Evolutionary conservation across 2,113 vertebrate species (phyloP).

Genomic region (Calyptommatus sinebrachiatus): DNA sequence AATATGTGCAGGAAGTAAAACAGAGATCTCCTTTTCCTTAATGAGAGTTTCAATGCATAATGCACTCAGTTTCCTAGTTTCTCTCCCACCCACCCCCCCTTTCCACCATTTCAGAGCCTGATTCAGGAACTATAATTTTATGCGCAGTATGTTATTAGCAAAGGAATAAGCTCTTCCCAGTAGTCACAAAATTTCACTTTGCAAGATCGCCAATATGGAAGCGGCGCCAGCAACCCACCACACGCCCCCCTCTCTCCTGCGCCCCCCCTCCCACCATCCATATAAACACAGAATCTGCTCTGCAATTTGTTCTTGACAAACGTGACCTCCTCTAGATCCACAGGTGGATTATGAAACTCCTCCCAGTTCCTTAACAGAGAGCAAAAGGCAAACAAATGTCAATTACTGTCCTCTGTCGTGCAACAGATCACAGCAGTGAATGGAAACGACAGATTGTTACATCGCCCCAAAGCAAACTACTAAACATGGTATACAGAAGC

Average conservation of each 20-base stretch:
- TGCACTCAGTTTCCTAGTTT: background rate
- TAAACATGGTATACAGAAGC: background rate
- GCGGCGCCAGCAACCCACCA: background rate
- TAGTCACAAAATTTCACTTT: background rate
- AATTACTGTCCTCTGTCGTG: background rate
- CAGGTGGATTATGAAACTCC: background rate
- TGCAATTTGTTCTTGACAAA: background rate
- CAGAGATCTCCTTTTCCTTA: background rate
- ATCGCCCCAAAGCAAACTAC: background rate
- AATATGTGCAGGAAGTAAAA: background rate
- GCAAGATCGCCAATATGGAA: background rate
- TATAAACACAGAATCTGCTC: background rate
- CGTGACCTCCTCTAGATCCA: background rate
- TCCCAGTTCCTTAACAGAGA: background rate
- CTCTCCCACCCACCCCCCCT: background rate
- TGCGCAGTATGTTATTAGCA: background rate
- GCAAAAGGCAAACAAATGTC: background rate
- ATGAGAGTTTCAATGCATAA: background rate
- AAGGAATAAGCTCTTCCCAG: background rate
- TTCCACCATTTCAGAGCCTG: background rate
- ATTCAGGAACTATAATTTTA: background rate
- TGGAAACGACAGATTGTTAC: no score
- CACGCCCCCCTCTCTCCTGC: background rate
- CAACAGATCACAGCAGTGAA: background rate
- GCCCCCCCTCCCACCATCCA: background rate